Percentiles rank a stretch among this genome's conserved stretches.
Evolutionary conservation across 64 coral and sea anemone species (phyloP).

Genomic region (Pachyseris speciosa): DNA sequence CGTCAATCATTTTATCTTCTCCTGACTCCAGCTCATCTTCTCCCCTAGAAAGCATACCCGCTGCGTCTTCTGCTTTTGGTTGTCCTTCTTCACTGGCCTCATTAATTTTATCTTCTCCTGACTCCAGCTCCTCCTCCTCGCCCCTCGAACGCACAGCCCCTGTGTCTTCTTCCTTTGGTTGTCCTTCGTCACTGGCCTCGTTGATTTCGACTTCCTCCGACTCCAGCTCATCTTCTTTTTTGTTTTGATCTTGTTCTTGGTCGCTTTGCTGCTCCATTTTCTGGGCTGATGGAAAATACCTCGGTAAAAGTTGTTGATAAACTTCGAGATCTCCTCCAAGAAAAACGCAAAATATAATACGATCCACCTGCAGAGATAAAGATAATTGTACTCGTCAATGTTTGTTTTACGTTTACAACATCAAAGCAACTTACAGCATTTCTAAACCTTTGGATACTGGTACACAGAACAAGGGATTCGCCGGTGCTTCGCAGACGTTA

Average conservation of each 20-base stretch:
- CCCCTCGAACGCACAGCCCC: too few species aligned
- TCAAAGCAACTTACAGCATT: not conserved
- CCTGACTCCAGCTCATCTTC: too few species aligned
- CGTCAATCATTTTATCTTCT: too few species aligned
- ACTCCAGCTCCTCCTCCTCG: not conserved
- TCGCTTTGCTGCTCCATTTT: not conserved
- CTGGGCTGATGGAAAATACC: slow-evolving; percentile 44
- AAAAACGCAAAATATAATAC: slow-evolving; percentile 60
- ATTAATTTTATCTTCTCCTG: not conserved
- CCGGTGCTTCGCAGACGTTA: too few species aligned
- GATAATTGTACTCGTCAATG: not conserved
- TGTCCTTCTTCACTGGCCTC: not conserved
- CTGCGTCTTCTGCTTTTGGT: not conserved
- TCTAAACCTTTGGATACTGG: too few species aligned
- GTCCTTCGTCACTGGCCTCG: not conserved
- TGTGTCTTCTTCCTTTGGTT: not conserved
- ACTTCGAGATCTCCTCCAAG: slow-evolving; percentile 27
- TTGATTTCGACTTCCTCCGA: not conserved
- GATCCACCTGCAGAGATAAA: slow-evolving; percentile 30
- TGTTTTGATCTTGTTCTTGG: slow-evolving; percentile 17
- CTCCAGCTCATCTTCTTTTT: not conserved
- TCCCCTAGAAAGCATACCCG: too few species aligned
- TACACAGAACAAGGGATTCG: too few species aligned
- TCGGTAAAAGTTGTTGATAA: slow-evolving; percentile 10
- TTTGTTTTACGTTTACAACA: not conserved